Conservation (phyloP, 2,113 vertebrate genomes). For the Eonycteris spelaea region DNA sequence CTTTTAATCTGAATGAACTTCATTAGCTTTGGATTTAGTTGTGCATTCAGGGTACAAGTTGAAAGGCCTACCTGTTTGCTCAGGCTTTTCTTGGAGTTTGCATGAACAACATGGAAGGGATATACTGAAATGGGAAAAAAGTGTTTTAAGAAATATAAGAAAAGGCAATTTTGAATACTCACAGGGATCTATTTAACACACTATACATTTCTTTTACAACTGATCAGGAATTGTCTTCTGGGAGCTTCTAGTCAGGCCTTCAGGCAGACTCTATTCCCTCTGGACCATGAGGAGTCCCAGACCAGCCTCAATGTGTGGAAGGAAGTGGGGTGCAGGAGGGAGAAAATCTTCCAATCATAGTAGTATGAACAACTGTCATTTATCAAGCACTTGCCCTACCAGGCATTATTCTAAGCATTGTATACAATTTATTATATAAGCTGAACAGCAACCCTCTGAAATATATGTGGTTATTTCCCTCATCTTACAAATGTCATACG, state of each 20-base stretch:
- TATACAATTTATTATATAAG: neutral
- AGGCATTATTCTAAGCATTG: neutral
- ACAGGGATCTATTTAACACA: neutral
- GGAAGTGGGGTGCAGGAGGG: neutral
- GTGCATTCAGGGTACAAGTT: conserved; percentile 70
- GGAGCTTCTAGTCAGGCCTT: neutral
- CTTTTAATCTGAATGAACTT: conserved; percentile 72
- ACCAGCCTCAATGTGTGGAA: neutral
- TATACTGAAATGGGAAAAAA: neutral
- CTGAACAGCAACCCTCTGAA: neutral
- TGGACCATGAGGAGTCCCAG: neutral
- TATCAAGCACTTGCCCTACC: neutral
- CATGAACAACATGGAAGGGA: conserved; percentile 10
- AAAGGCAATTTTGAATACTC: conserved; percentile 4
- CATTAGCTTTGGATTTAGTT: conserved; percentile 67
- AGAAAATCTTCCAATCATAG: neutral
- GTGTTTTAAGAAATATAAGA: conserved; percentile 53
- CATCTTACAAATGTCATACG: neutral
- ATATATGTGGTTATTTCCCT: neutral
- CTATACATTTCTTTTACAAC: neutral
- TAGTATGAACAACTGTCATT: neutral
- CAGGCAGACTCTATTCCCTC: neutral
- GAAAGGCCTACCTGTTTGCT: conserved; percentile 75
- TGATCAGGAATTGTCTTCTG: neutral
- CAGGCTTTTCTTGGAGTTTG: conserved; percentile 65